Conservation (phyloP, 1,140 invertebrate genomes). For the Anadara kagoshimensis region DNA sequence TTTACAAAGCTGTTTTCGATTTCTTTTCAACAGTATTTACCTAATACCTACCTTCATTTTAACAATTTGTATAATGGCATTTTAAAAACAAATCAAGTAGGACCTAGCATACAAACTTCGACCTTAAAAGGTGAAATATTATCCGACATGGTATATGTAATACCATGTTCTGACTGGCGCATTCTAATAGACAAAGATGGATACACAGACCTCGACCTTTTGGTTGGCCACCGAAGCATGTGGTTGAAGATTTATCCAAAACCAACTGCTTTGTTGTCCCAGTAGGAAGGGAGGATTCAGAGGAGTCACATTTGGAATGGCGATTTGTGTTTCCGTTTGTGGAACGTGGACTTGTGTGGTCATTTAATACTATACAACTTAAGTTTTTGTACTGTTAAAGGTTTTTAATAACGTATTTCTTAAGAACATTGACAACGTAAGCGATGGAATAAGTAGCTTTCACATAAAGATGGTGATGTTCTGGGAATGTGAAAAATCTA, state of each 20-base stretch:
- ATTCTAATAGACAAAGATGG: not conserved
- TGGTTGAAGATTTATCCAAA: conserved; percentile 7
- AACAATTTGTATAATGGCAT: too few species aligned
- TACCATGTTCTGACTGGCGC: not conserved
- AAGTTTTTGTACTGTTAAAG: conserved; percentile 19
- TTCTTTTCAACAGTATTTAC: too few species aligned
- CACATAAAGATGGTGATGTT: conserved; percentile 25
- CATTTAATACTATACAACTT: too few species aligned
- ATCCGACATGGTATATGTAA: conserved; percentile 10
- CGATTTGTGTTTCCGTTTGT: conserved; percentile 10
- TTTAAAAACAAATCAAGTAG: too few species aligned
- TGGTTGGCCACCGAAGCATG: conserved; percentile 14
- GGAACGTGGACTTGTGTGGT: conserved; percentile 17
- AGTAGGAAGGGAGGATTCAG: conserved; percentile 18
- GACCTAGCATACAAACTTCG: not conserved
- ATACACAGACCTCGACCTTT: not conserved
- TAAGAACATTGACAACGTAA: not conserved
- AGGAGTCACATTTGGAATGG: conserved; percentile 10
- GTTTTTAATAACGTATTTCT: conserved; percentile 1
- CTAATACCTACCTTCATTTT: not conserved
- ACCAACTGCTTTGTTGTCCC: conserved; percentile 12
- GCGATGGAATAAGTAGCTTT: conserved; percentile 10
- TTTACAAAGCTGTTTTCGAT: too few species aligned
- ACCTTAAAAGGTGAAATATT: conserved; percentile 15
- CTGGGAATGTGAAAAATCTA: conserved; percentile 17